Percentiles rank a stretch among this genome's conserved stretches.
Conservation (phyloP, 2,797 vertebrate genomes). For the Artibeus jamaicensis region DNA sequence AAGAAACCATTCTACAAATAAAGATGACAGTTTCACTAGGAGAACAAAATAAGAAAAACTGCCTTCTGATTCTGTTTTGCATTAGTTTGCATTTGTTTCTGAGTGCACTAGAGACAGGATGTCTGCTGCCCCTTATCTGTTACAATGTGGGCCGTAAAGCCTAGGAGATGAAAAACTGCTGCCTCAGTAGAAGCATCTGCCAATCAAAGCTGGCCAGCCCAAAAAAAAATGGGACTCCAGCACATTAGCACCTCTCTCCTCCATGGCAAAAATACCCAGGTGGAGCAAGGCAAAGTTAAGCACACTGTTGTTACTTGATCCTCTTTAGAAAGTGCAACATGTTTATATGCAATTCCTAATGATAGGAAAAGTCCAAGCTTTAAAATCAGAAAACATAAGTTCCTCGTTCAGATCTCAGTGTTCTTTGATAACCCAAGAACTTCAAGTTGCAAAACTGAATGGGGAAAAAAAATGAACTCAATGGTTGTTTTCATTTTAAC, state of each 20-base stretch:
- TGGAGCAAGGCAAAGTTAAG: neutral
- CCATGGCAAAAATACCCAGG: neutral
- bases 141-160: constrained; percentile 17
- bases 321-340: neutral
- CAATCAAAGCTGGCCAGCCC: neutral
- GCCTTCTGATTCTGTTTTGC: constrained; percentile 53
- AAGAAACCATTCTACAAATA: neutral
- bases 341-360: neutral
- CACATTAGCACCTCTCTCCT: neutral
- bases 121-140: constrained; percentile 52
- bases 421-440: neutral
- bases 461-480: neutral
- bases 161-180: constrained; percentile 41
- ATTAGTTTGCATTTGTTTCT: constrained; percentile 53
- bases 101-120: constrained; percentile 38
- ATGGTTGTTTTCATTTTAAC: neutral
- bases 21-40: constrained; percentile 36
- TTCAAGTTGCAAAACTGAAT: neutral
- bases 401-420: neutral
- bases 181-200: neutral
- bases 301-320: neutral
- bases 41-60: neutral
- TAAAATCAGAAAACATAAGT: neutral
- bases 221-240: neutral
- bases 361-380: neutral